Base-by-base conservation (phyloP, 2,888 invertebrate species). In the Lepeophtheirus nordmannii region DNA sequence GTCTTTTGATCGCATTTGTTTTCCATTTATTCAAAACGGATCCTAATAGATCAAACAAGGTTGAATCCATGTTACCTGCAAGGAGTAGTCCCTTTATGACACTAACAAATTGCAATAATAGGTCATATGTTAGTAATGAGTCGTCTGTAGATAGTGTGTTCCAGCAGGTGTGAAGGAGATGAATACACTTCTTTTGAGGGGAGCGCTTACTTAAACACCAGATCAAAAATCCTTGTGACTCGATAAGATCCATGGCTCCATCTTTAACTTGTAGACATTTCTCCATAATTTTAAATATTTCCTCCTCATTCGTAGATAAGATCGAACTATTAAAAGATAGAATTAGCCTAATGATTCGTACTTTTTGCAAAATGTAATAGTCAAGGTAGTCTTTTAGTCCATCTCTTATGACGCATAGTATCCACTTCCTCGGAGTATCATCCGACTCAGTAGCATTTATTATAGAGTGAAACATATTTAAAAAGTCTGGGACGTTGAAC, bases 401-500 rank as follows among this genome's bases (percentile, higher is more conserved):
- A 63, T 63, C 56, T n/a, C 23, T 8, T 22, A 63, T 63, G 1
- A 63, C 56, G 9, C 12, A 8, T 12, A 63, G 23, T 14, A 63
- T 63, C 63, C 63, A 63, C 14, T 46, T 22, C 17, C 38, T 41
- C n/a, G 41, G 46, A 17, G 63, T 53, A n/a, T 20, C 46, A 20
- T 58, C 58, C 3, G 37, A 37, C n/a, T 46, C 17, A 14, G 3
- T 46, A 1, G 17, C 53, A 46, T 46, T 46, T 14, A 17, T 8
- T n/a, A 46, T 14, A 30, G 56, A 56, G 10, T 65, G 65, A 39
- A 65, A 65, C 58, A 65, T n/a, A 12, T 38, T n/a, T 23, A 58
- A 58, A 53, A 65, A 65, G 14, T 58, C 58, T n/a, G 65, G 65
- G 23, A 65, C 58, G n/a, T 20, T 37, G 40, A 58, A 65, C 12